Base-by-base conservation (phyloP, 2,888 invertebrate genomes). In the Stenolophus ochropezus region DNA sequence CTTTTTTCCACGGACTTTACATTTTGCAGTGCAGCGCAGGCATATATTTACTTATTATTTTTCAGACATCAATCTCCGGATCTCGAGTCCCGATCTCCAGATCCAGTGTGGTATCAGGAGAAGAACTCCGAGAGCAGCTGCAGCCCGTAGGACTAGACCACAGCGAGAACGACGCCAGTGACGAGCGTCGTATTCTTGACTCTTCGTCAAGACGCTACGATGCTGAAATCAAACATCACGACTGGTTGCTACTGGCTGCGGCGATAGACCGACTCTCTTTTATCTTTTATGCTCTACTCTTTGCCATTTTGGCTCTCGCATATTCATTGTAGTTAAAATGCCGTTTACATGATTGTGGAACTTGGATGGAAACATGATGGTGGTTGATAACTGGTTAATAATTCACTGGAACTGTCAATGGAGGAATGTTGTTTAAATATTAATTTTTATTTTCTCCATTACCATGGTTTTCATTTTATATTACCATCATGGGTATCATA, bases 161-260 rank as follows among this genome's bases (percentile, higher is more conserved):
- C 11, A 6, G 20, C 6, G 49, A 18, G 16, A 49, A 73, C 1
- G 49, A 73, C 16, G 49, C 33, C 33, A 86, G 86, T 4, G 89
- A 89, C 51, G 89, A 90, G 73, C 87, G 88, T 79, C 89, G 89
- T 51, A 88, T 89, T 47, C 87, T 88, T 71, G 84, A 85, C 4
- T 16, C 81, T 0, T 11, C 47, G 84, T 77, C 81, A 76, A 27
- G 3, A 83, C 87, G 21, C 5, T 27, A 11, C 23, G 33, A 82
- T 33, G 83, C 84, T 23, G 88, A 87, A 1, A 85, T 87, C 0
- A 84, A 90, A 0, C 92, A 92, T 84, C 90, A 91, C 42, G 93
- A 94, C 85, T 94, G 93, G 93, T 88, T 92, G n/a, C 87, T 93
- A 11, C 86, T 93, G 61, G 93, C 93, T 25, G 92, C 91, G 1